Conservation (phyloP, 2,113 vertebrate genomes). For the Halichoeres trimaculatus region DNA sequence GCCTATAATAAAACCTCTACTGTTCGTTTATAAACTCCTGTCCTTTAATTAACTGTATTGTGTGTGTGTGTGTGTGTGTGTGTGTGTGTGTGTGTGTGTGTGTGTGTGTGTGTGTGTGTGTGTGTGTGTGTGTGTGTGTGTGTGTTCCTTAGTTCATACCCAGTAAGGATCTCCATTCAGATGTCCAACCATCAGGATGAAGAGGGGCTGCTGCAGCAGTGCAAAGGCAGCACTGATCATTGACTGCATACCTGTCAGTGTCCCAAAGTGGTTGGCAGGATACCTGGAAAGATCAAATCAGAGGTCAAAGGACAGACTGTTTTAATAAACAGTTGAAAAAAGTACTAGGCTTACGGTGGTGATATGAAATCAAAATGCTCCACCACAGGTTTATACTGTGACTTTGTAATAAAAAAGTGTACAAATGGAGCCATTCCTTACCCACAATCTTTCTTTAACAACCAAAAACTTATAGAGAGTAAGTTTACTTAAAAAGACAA, state of each 20-base stretch:
- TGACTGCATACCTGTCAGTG: slow-evolving; percentile 89
- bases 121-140: neutral
- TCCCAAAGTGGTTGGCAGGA: slow-evolving; percentile 90
- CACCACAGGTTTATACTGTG: too few species aligned
- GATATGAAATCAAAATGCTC: too few species aligned
- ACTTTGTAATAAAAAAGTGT: too few species aligned
- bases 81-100: slow-evolving; percentile 1
- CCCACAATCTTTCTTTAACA: too few species aligned
- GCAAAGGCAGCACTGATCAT: slow-evolving; percentile 88
- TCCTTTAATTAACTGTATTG: neutral
- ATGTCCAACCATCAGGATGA: slow-evolving; percentile 85
- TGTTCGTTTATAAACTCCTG: neutral
- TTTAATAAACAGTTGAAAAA: too few species aligned
- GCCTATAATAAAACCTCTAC: neutral
- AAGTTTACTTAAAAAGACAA: too few species aligned
- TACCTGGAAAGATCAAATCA: slow-evolving; percentile 76
- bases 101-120: neutral
- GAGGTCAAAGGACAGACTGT: too few species aligned
- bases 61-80: slow-evolving; percentile 2
- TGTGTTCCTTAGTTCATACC: slow-evolving; percentile 74
- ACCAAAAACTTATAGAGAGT: too few species aligned
- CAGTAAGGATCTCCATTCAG: slow-evolving; percentile 87
- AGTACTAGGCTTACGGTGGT: too few species aligned
- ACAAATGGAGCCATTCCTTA: too few species aligned
- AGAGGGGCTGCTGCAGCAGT: slow-evolving; percentile 88